Base-by-base conservation (phyloP, 2,797 vertebrate genomes). In the Tolypeutes matacus region DNA sequence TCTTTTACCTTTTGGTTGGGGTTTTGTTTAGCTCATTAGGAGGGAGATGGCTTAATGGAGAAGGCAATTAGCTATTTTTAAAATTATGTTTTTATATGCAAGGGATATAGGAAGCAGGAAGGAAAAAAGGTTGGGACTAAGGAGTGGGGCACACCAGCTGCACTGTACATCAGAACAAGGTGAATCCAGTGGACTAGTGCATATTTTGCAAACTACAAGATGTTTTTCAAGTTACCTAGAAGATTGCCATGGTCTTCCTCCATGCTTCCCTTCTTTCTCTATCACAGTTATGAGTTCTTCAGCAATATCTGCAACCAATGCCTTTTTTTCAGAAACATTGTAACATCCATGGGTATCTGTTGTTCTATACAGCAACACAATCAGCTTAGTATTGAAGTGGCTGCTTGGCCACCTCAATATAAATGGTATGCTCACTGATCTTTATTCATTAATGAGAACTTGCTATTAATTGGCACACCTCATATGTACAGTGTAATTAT, bases 11-110 rank as follows among this genome's bases (percentile, higher is more conserved):
- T 42, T 92, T 85, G 21, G 7, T 39, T 90, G 27, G 51, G 20
- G 51, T 90, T 89, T 75, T 83, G 21, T 88, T 86, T 58, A 93
- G 34, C 56, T 92, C 51, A 87, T 31, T 89, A 73, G 8, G 58
- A 70, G 7, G 60, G 29, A 90, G 51, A 83, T 27, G 31, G 27
- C 34, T 8, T 21, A 81, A 53, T 2, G 7, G 27, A 72, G 13
- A 84, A 86, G 23, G 90, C 13, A 86, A 69, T 10, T 25, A 53
- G 39, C 14, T 65, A 39, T 51, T 91, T 76, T 39, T 89, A 91
- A 86, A 46, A 65, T 29, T 51, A 51, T 42, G 21, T 85, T 70
- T 92, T 69, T 31, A 31, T 15, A 64, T 42, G 34, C 39, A 92
- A 92, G 72, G 53, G 29, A 86, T 11, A 64, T 0, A 72, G 25